Base-by-base conservation (phyloP, 1,140 invertebrate species). In the Drosophila ananassae region DNA sequence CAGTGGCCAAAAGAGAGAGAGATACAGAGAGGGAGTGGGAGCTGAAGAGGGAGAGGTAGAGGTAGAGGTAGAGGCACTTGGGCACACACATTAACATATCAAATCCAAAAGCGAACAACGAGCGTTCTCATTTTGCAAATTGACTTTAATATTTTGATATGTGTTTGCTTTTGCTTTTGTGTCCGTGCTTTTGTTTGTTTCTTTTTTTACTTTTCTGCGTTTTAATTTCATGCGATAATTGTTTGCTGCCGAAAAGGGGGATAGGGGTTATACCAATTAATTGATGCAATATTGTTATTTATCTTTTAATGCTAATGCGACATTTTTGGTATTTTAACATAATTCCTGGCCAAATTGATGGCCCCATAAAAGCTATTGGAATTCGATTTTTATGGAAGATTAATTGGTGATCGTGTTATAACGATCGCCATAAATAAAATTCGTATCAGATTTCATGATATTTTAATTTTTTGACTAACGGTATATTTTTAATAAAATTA, bases 81-180 rank as follows among this genome's bases (percentile, higher is more conserved):
- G 30, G 55, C 55, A 67, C 67, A 78, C 60, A 79, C 80, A 87
- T 87, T 87, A 87, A 89, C 83, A 89, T 89, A 89, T 89, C 79
- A 89, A 89, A 83, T 75, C 68, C 54, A 75, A 64, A 74, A 73
- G 72, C 72, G 72, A 74, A 85, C 69, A 76, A 60, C 79, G 64
- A 69, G 68, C 75, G 76, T 89, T 89, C 83, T 89, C 79, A 89
- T 83, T 89, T 89, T 61, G 83, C 79, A 89, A 89, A 89, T 89
- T 89, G 76, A 89, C 83, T 87, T 87, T 87, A 89, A 89, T 87
- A 63, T 78, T 85, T 78, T 74, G 57, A 46, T 47, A 53, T 51
- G 51, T 50, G 51, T 60, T 66, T 73, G 59, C 62, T 41, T 63
- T 76, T 84, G 39, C 22, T 74, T 60, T 60, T 47, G 39, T 68